Conservation (phyloP, 2,797 vertebrate genomes). For the Catamblyrhynchus diadema region DNA sequence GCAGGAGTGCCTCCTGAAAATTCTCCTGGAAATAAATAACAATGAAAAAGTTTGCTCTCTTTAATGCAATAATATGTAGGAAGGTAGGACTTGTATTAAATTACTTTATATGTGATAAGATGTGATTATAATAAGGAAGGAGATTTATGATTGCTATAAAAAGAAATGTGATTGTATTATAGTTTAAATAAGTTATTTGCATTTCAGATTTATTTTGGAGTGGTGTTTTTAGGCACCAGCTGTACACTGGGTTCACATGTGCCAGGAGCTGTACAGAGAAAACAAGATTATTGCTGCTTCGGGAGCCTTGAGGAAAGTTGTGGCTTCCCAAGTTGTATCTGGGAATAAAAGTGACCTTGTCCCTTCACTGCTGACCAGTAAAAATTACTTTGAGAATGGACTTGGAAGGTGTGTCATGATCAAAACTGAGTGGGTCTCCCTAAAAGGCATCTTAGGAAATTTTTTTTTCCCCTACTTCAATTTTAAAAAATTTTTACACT, state of each 20-base stretch:
- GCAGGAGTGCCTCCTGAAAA: constrained; percentile 32
- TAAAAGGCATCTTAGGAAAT: not conserved
- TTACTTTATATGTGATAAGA: constrained; percentile 35
- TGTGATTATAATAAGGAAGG: constrained; percentile 35
- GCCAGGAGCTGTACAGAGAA: not conserved
- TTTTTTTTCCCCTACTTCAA: not conserved
- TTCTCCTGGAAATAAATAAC: constrained; percentile 26
- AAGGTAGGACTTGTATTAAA: constrained; percentile 48
- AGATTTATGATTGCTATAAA: constrained; percentile 48
- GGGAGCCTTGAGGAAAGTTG: not conserved
- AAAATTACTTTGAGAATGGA: not conserved
- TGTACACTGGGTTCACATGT: not conserved
- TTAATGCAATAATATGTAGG: constrained; percentile 28
- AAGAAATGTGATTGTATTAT: constrained; percentile 48
- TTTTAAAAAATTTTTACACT: not conserved
- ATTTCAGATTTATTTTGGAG: constrained; percentile 34
- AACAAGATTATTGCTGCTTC: not conserved
- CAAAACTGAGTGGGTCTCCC: not conserved
- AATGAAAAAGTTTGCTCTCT: constrained; percentile 24
- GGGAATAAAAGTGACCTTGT: not conserved
- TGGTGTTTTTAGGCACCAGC: constrained; percentile 8
- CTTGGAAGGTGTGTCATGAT: not conserved
- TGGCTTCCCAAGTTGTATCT: not conserved
- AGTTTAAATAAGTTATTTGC: constrained; percentile 46
- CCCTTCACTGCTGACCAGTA: not conserved